Evolutionary conservation across 2,113 vertebrate genomes (phyloP), one percentile per base, ranked within the genome.

Genomic region (Alaudala cheleensis): DNA sequence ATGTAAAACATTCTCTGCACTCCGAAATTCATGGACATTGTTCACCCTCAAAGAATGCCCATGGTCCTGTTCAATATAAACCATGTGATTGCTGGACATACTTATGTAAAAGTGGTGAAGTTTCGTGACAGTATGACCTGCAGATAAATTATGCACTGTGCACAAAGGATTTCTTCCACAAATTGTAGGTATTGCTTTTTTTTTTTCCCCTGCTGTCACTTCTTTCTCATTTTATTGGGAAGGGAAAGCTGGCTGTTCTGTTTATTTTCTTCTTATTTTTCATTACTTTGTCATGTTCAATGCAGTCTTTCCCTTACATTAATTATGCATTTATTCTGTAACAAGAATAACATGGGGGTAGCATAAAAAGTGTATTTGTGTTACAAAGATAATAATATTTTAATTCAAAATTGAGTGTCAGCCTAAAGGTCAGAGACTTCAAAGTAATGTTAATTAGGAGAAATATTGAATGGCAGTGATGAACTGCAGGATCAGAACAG

Each of bases 371-470:
- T 71, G 33, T 92, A 64, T 95, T 92, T 40, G 25, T 86, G 49
- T 90, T 86, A 74, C 49, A 92, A 93, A 94, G 69, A 86, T 92
- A 90, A 94, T 92, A 83, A 79, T 92, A 81, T 92, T 95, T 92
- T 96, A 86, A 86, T 93, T 94, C 86, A 92, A 65, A 93, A 81
- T 90, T 2, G 11, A 81, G 33, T 78, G 76, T 78, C 56, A 64
- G 53, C 82, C 69, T 84, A 83, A 95, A 95, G 93, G 90, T 95
- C 93, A 88, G 85, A 90, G 64, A 86, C 76, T 93, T 96, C 95
- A 97, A 92, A 96, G 93, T 86, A 84, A 78, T 81, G 87, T 90
- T 95, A 95, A 96, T 96, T 95, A 93, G 67, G 77, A 86, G 71
- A 94, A 93, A 67, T 92, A 84, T 8, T 90, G 86, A 85, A 61